A percentile compares a stretch with the other conserved stretches of the same genome.
These are phyloP conservation scores for Drosophila miranda DNA, from an alignment of 1,140 invertebrate species.

Conservation along the genomic window DNA sequence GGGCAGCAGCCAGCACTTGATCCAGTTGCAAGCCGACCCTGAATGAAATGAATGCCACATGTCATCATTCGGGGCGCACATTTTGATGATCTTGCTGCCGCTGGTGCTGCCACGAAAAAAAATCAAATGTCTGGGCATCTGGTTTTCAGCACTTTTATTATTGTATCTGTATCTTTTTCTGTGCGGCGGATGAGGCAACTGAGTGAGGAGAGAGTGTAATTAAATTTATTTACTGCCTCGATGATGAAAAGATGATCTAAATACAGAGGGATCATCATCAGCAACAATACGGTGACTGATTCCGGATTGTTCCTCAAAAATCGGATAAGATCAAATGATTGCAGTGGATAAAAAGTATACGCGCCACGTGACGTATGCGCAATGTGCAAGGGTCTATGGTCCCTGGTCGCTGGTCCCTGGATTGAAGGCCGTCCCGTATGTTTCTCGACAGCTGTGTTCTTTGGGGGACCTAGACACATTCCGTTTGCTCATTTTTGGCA, in stretches of 20 bases:
- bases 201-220: conserved; percentile 59
- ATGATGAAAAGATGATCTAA: conserved; percentile 13
- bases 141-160: conserved; percentile 57
- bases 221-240: conserved; percentile 72
- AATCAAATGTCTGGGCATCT: conserved; percentile 50
- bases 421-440: conserved; percentile 22
- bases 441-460: conserved; percentile 10
- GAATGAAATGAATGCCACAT: conserved; percentile 59
- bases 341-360: conserved; percentile 35
- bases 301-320: conserved; percentile 32
- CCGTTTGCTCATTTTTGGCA: conserved; percentile 46
- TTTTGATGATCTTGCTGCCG: conserved; percentile 35
- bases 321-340: conserved; percentile 24
- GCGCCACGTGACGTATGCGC: conserved; percentile 36
- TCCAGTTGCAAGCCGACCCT: conserved; percentile 67
- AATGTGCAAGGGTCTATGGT: conserved; percentile 17
- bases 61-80: conserved; percentile 47
- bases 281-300: conserved; percentile 41
- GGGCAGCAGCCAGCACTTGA: conserved; percentile 43
- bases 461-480: background rate
- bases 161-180: conserved; percentile 27
- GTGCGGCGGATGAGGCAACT: conserved; percentile 34
- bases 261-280: no score
- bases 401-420: conserved; percentile 1
- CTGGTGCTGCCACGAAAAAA: conserved; percentile 12